Evolutionary conservation across 1,140 invertebrate species (phyloP).

Genomic region (Coptotermes formosanus): DNA sequence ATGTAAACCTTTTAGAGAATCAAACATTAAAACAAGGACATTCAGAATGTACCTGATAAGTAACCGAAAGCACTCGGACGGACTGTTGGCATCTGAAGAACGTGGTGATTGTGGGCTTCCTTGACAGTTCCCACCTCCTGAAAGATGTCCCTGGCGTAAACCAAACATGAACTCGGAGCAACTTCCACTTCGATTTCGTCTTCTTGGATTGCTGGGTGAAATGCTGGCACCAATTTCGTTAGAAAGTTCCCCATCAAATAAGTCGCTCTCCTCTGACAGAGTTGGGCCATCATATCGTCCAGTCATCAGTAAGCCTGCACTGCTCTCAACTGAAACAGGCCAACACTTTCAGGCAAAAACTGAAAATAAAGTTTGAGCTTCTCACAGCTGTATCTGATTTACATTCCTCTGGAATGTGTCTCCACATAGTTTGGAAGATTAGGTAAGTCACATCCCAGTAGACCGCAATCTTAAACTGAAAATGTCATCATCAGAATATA

Average conservation of each 20-base stretch:
- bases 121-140: slow-evolving; percentile 20
- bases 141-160: slow-evolving; percentile 25
- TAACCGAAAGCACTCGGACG: slow-evolving; percentile 19
- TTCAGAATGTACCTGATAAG: slow-evolving; percentile 34
- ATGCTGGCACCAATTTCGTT: background rate
- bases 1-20: too few species aligned
- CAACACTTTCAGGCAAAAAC: background rate
- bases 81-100: slow-evolving; percentile 33
- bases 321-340: slow-evolving; percentile 52
- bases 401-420: background rate
- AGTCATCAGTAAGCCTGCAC: slow-evolving; percentile 61
- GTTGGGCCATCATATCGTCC: slow-evolving; percentile 36
- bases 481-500: too few species aligned
- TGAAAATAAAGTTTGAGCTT: background rate
- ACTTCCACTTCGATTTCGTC: slow-evolving; percentile 39
- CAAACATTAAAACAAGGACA: too few species aligned
- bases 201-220: slow-evolving; percentile 22
- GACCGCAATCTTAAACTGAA: too few species aligned
- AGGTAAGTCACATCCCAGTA: too few species aligned
- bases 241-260: background rate
- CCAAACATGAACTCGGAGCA: slow-evolving; percentile 40
- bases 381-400: background rate
- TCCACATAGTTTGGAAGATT: background rate
- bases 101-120: slow-evolving; percentile 34
- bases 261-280: slow-evolving; percentile 22